Conservation (phyloP, 2,888 invertebrate genomes). For the Dexiosoma caninum region DNA sequence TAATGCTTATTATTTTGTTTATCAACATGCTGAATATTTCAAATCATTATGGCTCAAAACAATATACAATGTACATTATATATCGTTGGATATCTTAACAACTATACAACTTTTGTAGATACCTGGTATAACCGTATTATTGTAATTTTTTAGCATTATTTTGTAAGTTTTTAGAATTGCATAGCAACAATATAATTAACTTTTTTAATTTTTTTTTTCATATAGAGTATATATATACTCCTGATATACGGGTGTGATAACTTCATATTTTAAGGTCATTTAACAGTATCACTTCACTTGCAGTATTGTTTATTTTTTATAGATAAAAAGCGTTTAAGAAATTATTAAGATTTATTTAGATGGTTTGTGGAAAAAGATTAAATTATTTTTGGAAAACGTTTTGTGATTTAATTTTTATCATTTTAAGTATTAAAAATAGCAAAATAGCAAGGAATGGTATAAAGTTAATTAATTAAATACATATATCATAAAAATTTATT, state of each 20-base stretch:
- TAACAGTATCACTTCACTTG: not conserved
- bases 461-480: too few relatives aligned
- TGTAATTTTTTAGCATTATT: not conserved
- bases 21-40: not conserved
- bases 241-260: too few relatives aligned
- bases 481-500: too few relatives aligned
- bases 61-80: not conserved
- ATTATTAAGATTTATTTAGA: not conserved
- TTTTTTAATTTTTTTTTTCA: not conserved
- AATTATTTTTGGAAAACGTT: too few relatives aligned
- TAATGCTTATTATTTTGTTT: not conserved
- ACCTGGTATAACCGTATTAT: not conserved
- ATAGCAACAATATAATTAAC: constrained; percentile 19
- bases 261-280: not conserved
- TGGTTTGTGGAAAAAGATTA: too few relatives aligned
- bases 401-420: too few relatives aligned
- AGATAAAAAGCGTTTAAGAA: not conserved
- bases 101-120: constrained; percentile 5
- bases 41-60: constrained; percentile 6
- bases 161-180: constrained; percentile 32
- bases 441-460: too few relatives aligned
- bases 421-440: too few relatives aligned
- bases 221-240: too few relatives aligned
- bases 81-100: constrained; percentile 9
- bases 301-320: not conserved